Evolutionary conservation across 2,113 vertebrate genomes (phyloP).

Genomic region (Eudyptes chrysolophus): DNA sequence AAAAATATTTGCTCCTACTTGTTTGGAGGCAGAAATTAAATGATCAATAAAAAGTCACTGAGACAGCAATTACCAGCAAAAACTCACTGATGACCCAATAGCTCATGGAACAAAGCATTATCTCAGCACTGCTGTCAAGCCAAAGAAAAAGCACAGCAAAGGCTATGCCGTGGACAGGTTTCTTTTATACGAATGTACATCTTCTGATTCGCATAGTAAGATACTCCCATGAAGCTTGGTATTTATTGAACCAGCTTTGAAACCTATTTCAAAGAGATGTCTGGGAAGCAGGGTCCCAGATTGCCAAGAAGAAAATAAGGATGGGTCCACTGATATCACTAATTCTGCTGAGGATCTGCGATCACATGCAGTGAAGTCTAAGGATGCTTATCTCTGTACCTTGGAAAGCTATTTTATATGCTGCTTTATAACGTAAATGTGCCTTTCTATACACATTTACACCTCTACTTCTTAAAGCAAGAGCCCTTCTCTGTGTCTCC

Average conservation of each 20-base stretch:
- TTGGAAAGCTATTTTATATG: background rate
- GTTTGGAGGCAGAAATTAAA: conserved; percentile 64
- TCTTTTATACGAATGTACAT: background rate
- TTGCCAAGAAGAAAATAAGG: background rate
- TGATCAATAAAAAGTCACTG: conserved; percentile 52
- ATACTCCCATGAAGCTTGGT: background rate
- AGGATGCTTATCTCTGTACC: background rate
- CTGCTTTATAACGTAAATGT: background rate
- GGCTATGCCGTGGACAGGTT: background rate
- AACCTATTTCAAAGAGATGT: background rate
- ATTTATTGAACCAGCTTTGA: background rate
- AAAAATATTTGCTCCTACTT: conserved; percentile 62
- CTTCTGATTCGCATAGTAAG: background rate
- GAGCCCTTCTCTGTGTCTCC: background rate
- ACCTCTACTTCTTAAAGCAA: background rate
- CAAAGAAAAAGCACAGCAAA: background rate
- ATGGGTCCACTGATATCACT: background rate
- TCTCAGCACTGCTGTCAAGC: background rate
- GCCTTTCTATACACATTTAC: background rate
- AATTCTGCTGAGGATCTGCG: background rate
- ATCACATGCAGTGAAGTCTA: background rate
- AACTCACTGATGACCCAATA: conserved; percentile 4
- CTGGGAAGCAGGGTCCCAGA: background rate
- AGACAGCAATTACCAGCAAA: conserved; percentile 35
- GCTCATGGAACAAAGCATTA: background rate